phyloP scores from a whole-genome alignment of 2,888 invertebrate species.

The Physocephala rufipes region DNA sequence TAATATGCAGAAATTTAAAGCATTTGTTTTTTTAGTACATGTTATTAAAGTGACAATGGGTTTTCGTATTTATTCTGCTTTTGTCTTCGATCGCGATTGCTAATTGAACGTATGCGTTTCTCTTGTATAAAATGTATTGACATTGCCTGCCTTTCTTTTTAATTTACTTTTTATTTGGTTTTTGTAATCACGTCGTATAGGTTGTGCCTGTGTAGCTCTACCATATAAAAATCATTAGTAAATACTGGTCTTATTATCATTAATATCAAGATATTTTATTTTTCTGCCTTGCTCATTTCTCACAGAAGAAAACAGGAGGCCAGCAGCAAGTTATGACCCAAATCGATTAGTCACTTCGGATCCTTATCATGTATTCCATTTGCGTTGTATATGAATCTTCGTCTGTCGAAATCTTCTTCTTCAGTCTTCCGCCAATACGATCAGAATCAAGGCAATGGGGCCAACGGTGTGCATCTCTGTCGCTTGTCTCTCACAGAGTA shows the following conservation, averaged over 20 bases:
- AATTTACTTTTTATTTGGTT: not conserved
- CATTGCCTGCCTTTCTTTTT: too few species aligned
- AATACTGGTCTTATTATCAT: not conserved
- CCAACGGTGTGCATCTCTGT: constrained; percentile 36
- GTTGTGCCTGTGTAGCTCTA: not conserved
- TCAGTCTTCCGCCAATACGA: constrained; percentile 14
- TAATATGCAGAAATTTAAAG: too few species aligned
- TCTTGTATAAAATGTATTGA: too few species aligned
- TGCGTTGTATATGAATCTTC: constrained; percentile 50
- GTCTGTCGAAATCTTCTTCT: constrained; percentile 5
- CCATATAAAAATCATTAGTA: not conserved
- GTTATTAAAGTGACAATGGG: too few species aligned
- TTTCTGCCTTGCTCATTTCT: too few species aligned
- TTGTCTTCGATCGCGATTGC: too few species aligned
- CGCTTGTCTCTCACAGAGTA: constrained; percentile 43
- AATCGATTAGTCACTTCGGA: constrained; percentile 57
- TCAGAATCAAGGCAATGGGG: constrained; percentile 11
- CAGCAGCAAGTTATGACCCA: constrained; percentile 56
- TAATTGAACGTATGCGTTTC: too few species aligned
- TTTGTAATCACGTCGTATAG: too few species aligned
- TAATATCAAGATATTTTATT: too few species aligned
- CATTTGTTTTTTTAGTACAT: too few species aligned
- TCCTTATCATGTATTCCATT: constrained; percentile 60
- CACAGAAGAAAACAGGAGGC: not conserved
- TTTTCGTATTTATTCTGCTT: too few species aligned